Evolutionary conservation across 2,888 invertebrate species (phyloP).

Genomic region (Catocala nupta): DNA sequence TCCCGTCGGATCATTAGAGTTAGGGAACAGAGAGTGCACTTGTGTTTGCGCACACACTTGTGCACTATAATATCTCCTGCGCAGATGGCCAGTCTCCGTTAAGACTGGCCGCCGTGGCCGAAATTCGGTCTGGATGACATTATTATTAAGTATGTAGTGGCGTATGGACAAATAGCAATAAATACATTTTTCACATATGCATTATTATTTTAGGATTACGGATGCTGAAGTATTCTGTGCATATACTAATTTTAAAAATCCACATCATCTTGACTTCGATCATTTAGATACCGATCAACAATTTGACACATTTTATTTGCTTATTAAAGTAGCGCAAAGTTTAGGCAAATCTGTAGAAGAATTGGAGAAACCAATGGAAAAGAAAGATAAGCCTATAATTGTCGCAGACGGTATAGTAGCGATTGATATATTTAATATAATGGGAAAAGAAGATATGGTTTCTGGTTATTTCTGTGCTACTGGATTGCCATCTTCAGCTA

Average conservation of each 20-base stretch:
- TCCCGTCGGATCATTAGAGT: too few species aligned
- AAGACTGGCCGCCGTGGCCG: too few species aligned
- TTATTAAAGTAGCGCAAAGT: conserved; percentile 71
- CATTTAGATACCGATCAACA: conserved; percentile 57
- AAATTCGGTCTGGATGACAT: too few species aligned
- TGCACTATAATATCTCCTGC: too few species aligned
- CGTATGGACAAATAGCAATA: too few species aligned
- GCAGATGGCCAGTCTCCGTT: too few species aligned
- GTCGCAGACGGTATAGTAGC: conserved; percentile 71
- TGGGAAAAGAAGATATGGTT: conserved; percentile 68
- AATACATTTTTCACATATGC: not conserved
- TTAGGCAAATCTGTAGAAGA: conserved; percentile 48
- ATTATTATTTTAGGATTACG: conserved; percentile 57
- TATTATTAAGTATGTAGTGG: too few species aligned
- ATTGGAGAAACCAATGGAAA: too few species aligned
- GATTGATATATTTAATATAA: conserved; percentile 67
- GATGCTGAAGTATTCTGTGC: conserved; percentile 79
- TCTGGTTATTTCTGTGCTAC: conserved; percentile 67
- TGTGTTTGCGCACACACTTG: too few species aligned
- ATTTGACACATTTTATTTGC: conserved; percentile 71
- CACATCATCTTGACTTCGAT: conserved; percentile 64
- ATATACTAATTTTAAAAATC: conserved; percentile 71
- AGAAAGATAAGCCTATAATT: conserved; percentile 15
- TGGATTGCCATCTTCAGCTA: conserved; percentile 63
- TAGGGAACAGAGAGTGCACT: too few species aligned